These are phyloP conservation scores for Sycophila sp. DNA, from an alignment of 1,140 invertebrate species.

Conservation along the genomic window DNA sequence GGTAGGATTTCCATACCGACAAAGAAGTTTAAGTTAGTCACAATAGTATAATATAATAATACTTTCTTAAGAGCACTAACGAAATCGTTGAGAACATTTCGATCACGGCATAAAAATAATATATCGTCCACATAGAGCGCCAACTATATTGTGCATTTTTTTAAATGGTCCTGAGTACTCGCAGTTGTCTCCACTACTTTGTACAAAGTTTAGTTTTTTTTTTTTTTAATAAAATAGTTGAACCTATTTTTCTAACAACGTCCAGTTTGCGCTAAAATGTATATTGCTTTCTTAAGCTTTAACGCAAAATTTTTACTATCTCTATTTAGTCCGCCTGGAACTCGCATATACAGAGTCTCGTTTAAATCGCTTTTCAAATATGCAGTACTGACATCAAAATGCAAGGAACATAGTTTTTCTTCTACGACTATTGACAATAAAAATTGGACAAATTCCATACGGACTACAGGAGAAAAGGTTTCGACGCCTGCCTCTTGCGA, in stretches of 20 bases:
- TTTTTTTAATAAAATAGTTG: slow-evolving; percentile 35
- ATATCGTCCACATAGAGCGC: slow-evolving; percentile 58
- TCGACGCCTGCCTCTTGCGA: slow-evolving; percentile 36
- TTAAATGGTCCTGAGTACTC: slow-evolving; percentile 48
- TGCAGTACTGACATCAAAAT: slow-evolving; percentile 36
- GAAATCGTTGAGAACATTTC: slow-evolving; percentile 33
- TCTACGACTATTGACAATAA: slow-evolving; percentile 17
- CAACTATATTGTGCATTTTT: slow-evolving; percentile 45
- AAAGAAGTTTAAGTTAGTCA: slow-evolving; percentile 36
- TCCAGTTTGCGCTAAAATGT: slow-evolving; percentile 34
- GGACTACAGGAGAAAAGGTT: slow-evolving; percentile 17
- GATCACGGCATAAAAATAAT: slow-evolving; percentile 44
- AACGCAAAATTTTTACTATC: slow-evolving; percentile 46
- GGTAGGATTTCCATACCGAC: slow-evolving; percentile 42
- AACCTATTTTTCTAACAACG: slow-evolving; percentile 44
- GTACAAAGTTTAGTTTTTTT: slow-evolving; percentile 24
- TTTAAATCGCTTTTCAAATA: slow-evolving; percentile 29
- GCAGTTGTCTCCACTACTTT: slow-evolving; percentile 45
- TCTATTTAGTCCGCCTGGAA: slow-evolving; percentile 46
- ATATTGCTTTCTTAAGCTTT: slow-evolving; percentile 46
- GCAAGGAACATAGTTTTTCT: no score
- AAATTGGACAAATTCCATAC: slow-evolving; percentile 38
- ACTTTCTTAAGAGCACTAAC: slow-evolving; percentile 33
- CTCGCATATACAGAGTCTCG: slow-evolving; percentile 39
- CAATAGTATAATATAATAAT: slow-evolving; percentile 42